Percentiles rank a stretch among this genome's conserved stretches.
phyloP scores from a whole-genome alignment of 2,113 vertebrate genomes.

The Passer montanus region DNA sequence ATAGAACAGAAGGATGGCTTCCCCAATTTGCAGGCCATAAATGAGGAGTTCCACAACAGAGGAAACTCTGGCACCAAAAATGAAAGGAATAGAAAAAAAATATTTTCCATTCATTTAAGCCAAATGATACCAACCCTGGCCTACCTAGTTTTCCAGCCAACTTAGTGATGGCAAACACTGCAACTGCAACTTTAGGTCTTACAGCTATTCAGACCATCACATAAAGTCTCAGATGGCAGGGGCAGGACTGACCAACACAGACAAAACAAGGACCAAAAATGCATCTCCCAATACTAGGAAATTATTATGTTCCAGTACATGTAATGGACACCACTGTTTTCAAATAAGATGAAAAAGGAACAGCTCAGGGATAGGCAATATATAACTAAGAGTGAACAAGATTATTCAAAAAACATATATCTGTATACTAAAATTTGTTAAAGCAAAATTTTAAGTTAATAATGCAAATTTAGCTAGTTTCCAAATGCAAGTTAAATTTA shows the following conservation, averaged over 20 bases:
- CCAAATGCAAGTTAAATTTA: not conserved
- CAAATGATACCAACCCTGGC: not conserved
- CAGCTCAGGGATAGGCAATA: not conserved
- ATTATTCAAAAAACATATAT: not conserved
- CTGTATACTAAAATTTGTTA: not conserved
- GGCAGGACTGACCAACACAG: not conserved
- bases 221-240: not conserved
- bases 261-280: not conserved
- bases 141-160: constrained; percentile 5
- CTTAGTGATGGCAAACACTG: not conserved
- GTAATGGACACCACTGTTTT: not conserved
- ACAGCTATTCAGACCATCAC: not conserved
- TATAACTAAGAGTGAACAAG: not conserved
- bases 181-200: not conserved
- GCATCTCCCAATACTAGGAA: not conserved
- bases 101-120: not conserved
- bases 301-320: not conserved
- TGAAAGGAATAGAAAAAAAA: not conserved
- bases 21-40: not conserved
- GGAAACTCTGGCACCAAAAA: not conserved
- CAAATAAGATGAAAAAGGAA: not conserved
- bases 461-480: not conserved
- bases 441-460: not conserved
- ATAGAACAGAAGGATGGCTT: constrained; percentile 6
- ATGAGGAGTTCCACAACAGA: not conserved